Evolutionary conservation across 2,797 vertebrate species (phyloP), one percentile per base, ranked within the genome.

Genomic region (Tauraco hartlaubi): DNA sequence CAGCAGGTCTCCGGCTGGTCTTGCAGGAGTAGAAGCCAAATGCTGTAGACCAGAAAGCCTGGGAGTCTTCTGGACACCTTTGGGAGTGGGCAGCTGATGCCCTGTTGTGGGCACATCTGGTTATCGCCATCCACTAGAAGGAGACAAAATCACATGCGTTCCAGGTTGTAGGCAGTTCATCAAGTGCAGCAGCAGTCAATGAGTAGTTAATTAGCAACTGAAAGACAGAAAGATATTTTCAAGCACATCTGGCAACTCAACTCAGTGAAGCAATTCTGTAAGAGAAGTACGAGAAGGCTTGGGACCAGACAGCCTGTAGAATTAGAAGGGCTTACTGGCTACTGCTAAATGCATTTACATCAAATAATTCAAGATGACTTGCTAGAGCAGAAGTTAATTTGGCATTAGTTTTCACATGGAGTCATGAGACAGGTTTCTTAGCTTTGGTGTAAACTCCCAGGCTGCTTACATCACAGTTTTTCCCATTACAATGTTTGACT

Each of bases 351-450:
- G 63, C 49, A 33, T 79, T 88, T 52, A 25, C 11, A 43, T 62
- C 29, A 76, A 67, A 58, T 66, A 86, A 51, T 46, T 64, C 51
- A 67, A 67, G 17, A 41, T 49, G 37, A 68, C 35, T 80, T 90
- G 59, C 63, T 94, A 62, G 59, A 87, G 46, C 61, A 68, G 56
- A 81, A 87, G 63, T 68, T 76, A 52, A 28, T 92, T 92, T 87
- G 80, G n/a, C 31, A 9, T 91, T 80, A 12, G 13, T 85, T 95
- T 92, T 62, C 61, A 64, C 77, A 7, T 20, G 29, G 67, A 90
- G 35, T 93, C 91, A 89, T 68, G 83, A 77, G 82, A 71, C 73
- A 39, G n/a, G 41, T 91, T 88, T 56, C 59, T 74, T 64, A 82
- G 74, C 52, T 89, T 64, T 74, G 59, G 9, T 90, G 61, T 85